Evolutionary conservation across 2,113 vertebrate species (phyloP), one percentile per base, ranked within the genome.

Genomic region (Epinephelus cyanopodus): DNA sequence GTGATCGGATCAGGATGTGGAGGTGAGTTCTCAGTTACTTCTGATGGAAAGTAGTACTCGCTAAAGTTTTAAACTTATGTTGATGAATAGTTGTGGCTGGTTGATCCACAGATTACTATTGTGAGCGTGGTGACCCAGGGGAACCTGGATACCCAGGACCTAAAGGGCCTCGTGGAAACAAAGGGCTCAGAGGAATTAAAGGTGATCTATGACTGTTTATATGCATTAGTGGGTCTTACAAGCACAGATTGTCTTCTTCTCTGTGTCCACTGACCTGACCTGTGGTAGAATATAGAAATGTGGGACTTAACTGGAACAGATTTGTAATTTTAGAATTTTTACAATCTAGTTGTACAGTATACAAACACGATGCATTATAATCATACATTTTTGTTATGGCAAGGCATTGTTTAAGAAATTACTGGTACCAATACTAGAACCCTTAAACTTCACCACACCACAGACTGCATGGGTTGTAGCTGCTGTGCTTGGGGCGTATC

Each of bases 131-230:
- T 37, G 9, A 80, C 33, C 80, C 64, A 4, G 90, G 92, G 17
- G 84, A 90, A 12, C 64, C 64, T 48, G 92, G 90, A 17, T 88
- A 89, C 3, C 3, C 2, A 5, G 93, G 93, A 82, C 29, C 14
- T 13, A 75, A 0, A 11, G 93, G 92, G 56, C 5, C 13, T 12
- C 12, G 0, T 33, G 92, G 92, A 87, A 67, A 72, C 5, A 79
- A 21, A 73, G 92, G 92, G 1, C 4, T 18, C 7, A 78, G 25
- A 47, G 93, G 90, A 87, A 52, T 83, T n/a, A 91, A 89, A 91
- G 93, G 93, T 94, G 73, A 84, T 48, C 5, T 70, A 17, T 48
- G 39, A 56, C 19, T 33, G 5, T 62, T n/a, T n/a, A n/a, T n/a
- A n/a, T n/a, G n/a, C n/a, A n/a, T n/a, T n/a, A n/a, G n/a, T n/a